Evolutionary conservation across 92 coral and sea anemone genomes (phyloP), one percentile per base, ranked within the genome.

Genomic region (Ricordea florida): DNA sequence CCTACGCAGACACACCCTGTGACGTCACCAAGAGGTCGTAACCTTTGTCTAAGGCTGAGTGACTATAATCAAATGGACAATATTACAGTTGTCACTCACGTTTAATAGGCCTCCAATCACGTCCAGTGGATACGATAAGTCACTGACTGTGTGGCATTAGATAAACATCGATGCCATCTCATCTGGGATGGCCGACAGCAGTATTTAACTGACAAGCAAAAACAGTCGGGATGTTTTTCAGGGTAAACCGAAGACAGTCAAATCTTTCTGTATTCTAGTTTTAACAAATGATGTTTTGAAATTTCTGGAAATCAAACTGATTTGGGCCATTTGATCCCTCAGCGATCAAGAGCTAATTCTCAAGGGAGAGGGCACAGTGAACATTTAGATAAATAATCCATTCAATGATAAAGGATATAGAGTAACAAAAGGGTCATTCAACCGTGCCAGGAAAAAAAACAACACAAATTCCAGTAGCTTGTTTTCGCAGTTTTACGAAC

Each of bases 1-100:
- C 99, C 99, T 81, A 96, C 99, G 97, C 96, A 45, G 80, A 72
- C 99, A 92, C 99, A 86, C 99, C 99, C 90, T 46, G 84, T 88
- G 94, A 96, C 97, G 99, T 89, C 86, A 89, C 88, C 52, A 46
- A 67, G 70, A 62, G 89, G 90, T 87, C 86, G 68, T 57, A 72
- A 90, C 96, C 97, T 63, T 78, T 72, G 87, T 79, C 74, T 79
- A 46, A 50, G 25, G 31, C 57, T 45, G 58, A 59, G 72, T 82
- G 76, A 85, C 72, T 46, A 77, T 60, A 60, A 26, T 45, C 70
- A 74, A 76, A 59, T 21, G 72, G 79, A 85, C 93, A 91, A 90
- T 85, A 86, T 86, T 78, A 18, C 32, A 59, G 44, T 57, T 72
- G 89, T 90, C 87, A 89, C 69, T 66, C 57, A 34, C 63, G 21